Base-by-base conservation (phyloP, 2,888 invertebrate species). In the Tipula unca region DNA sequence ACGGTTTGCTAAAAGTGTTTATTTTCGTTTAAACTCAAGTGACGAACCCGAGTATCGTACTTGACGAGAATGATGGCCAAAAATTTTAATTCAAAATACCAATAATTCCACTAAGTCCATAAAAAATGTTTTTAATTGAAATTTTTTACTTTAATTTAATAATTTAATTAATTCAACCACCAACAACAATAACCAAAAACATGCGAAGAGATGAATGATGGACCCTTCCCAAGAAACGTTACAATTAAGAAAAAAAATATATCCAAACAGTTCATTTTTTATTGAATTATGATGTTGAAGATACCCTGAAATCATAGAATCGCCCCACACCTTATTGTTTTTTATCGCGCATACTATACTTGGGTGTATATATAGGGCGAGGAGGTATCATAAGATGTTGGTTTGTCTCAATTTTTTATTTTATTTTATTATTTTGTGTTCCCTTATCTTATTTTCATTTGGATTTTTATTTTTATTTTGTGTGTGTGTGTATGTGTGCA, bases 201-300 rank as follows among this genome's bases (percentile, higher is more conserved):
- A 69, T 25, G 25, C 32, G 25, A 69, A 3, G 25, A 69, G 25
- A 69, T 69, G 69, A 69, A 69, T 69, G 25, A 69, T 69, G 69
- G 69, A 69, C 69, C 69, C 69, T 69, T 69, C 69, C 25, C 10
- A 69, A 69, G 25, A 69, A 69, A 69, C 25, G 69, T 25, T 25
- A 69, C 69, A 69, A 69, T 69, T 69, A 69, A 69, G 25, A 69
- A 48, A 69, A 69, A 69, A 69, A 48, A n/a, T 48, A 48, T n/a
- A 48, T 48, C 48, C 48, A 48, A 69, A 69, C 69, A 69, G 3
- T 69, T 69, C 25, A 25, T 54, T 48, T 48, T 48, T 54, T 69
- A 69, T 69, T 69, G 69, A 69, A 69, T 69, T 69, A 69, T 25
- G 69, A 69, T 69, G 69, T 69, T 69, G 69, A 69, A 69, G 69